Base-by-base conservation (phyloP, 2,797 vertebrate genomes). In the Microchirus variegatus region DNA sequence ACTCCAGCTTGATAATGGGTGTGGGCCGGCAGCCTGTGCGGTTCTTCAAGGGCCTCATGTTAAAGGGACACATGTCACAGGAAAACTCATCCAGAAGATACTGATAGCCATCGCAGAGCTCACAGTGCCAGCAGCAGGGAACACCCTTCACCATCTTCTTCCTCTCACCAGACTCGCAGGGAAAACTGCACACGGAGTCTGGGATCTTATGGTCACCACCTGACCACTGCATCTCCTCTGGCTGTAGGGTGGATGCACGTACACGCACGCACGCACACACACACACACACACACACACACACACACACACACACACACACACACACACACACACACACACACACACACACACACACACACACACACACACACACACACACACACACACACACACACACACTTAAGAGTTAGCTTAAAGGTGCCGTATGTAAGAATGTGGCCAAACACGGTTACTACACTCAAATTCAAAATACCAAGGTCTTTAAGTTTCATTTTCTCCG, bases 111-210 rank as follows among this genome's bases (percentile, higher is more conserved):
- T 98, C 96, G 13, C 97, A 99, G 67, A 95, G 94, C 81, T 99
- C 97, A 0, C 97, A 99, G 89, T 98, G 96, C 97, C 97, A 99
- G 83, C 97, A 99, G 92, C 97, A 98, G 3, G 96, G 95, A 63
- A 98, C 96, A 3, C 97, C 97, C 80, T 98, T 99, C 80, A 98
- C 96, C 53, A 95, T 92, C 90, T 98, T 97, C 83, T 98, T 99
- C 85, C 96, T 86, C 71, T 96, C 94, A 0, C 96, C 96, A 0
- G 94, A 67, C 19, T 94, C 88, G 0, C 96, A 97, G 0, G 96
- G 96, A 4, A 95, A 94, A 69, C 96, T 97, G 89, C 96, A 97
- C 38, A 94, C 95, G 0, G 95, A 96, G 0, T 89, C 83, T 0
- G 96, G 96, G 13, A 94, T 83, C 48, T 82, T 91, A 1, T 0